Base-by-base conservation (phyloP, 1,140 invertebrate genomes). In the Orussus abietinus region DNA sequence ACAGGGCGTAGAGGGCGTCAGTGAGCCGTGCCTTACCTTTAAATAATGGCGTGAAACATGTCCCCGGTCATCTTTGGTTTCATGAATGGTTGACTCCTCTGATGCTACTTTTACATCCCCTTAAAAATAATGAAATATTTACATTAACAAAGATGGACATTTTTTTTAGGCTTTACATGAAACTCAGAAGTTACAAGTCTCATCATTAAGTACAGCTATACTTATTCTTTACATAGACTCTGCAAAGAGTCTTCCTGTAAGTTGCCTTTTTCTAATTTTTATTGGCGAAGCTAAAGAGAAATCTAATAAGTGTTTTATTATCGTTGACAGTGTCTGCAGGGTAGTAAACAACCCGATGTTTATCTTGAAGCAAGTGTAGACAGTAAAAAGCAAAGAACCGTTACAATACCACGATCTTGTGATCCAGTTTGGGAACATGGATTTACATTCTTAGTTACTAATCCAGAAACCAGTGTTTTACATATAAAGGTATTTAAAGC, bases 211-310 rank as follows among this genome's bases (percentile, higher is more conserved):
- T 59, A 83, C 85, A 0, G 84, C 84, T 12, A 62, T 95, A 11
- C 69, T 96, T 1, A 83, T 85, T 25, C 81, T 96, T 0, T 93
- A 86, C 60, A 74, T 96, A 11, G 93, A 96, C 74, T 93, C 90
- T 4, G 90, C 88, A 9, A 88, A 85, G 66, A 85, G 92, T 74
- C 72, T 96, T 20, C 92, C 92, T 15, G 91, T 95, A 78, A 82
- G 80, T 71, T 47, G 42, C 33, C 31, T 21, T 26, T 38, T 48
- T 15, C 29, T n/a, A 32, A 36, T 10, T 35, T 37, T 43, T 14
- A 19, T 34, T 42, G 25, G n/a, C n/a, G n/a, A n/a, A n/a, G n/a
- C n/a, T n/a, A n/a, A n/a, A n/a, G n/a, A n/a, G n/a, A n/a, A n/a
- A n/a, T n/a, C n/a, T n/a, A n/a, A n/a, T n/a, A n/a, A n/a, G n/a